Base-by-base conservation (phyloP, 2,113 vertebrate genomes). In the Silurus asotus region DNA sequence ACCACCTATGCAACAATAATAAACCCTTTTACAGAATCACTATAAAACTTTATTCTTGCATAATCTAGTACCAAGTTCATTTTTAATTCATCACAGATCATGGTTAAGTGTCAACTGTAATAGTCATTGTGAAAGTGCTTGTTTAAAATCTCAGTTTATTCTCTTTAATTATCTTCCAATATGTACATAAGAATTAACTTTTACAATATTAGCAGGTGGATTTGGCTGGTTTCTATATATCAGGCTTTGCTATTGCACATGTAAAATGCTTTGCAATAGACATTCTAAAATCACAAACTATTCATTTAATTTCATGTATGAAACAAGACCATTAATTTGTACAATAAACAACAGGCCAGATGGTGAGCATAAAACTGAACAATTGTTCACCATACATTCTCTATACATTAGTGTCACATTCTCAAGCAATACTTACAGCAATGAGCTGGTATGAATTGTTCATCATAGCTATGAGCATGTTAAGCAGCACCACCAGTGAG, bases 381-480 rank as follows among this genome's bases (percentile, higher is more conserved):
- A 23, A 45, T 48, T 72, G 69, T 48, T 72, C 8, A 10, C 8
- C 3, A 37, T 37, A 37, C 37, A 37, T 37, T 37, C 37, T 37
- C 37, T 37, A 37, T 37, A 37, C 37, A 37, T 37, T 37, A 37
- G 37, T 15, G 51, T 14, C 13, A 58, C 15, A 53, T 78, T 51
- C 20, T 25, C 20, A 48, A 53, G 48, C 8, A 51, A 17, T 55
- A 95, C 96, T 97, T 92, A 97, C 96, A 0, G 96, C 96, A 67
- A 97, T 97, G 84, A 97, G 96, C 92, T 97, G 96, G 89, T 97
- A 97, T 80, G 96, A 97, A 91, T 97, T 97, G 95, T 97, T 97
- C 96, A 97, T 97, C 96, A 97, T 97, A 90, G 96, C 96, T 76
- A 97, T 97, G 84, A 97, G 94, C 96, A 97, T 97, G 92, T 97